Base-by-base conservation (phyloP, 2,888 invertebrate genomes). In the Baronia brevicornis region DNA sequence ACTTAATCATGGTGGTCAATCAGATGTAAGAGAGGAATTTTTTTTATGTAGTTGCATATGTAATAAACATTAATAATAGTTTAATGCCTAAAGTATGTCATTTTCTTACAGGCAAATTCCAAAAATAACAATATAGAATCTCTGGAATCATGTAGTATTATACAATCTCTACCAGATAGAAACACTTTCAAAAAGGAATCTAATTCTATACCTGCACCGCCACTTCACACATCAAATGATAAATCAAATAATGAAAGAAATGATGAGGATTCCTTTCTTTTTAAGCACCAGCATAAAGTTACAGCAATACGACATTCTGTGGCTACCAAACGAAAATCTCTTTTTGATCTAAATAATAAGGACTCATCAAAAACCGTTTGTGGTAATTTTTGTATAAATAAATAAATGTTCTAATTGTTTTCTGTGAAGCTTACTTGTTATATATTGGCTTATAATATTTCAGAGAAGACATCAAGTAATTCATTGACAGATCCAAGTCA, bases 381-480 rank as follows among this genome's bases (percentile, higher is more conserved):
- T 23, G 40, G 46, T 46, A 35, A 36, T 12, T 20, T 30, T 17
- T 30, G 11, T 35, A 30, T 33, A 21, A 15, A 35, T 32, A 24
- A 39, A 10, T 39, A 19, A 9, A 12, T 23, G 33, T 37, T 29
- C 27, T 25, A 28, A 36, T 22, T 25, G 24, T 33, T 27, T 28
- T 40, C 12, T 30, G 20, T 12, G 22, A 13, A 31, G 29, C 33
- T 30, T 36, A 57, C 57, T 29, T 53, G 46, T 28, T 68, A 61
- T 47, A 46, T 14, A 32, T 23, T 13, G 23, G 39, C 22, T 36
- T 19, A 33, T 46, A 29, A 41, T 40, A 29, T 71, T 63, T 33
- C 49, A 79, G 79, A 38, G 12, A 54, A 57, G 66, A 42, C 73
- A 56, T 31, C 69, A 53, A 26, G 57, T 58, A 57, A 79, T 67